Evolutionary conservation across 2,113 vertebrate genomes (phyloP).

Genomic region (Gobio gobio): DNA sequence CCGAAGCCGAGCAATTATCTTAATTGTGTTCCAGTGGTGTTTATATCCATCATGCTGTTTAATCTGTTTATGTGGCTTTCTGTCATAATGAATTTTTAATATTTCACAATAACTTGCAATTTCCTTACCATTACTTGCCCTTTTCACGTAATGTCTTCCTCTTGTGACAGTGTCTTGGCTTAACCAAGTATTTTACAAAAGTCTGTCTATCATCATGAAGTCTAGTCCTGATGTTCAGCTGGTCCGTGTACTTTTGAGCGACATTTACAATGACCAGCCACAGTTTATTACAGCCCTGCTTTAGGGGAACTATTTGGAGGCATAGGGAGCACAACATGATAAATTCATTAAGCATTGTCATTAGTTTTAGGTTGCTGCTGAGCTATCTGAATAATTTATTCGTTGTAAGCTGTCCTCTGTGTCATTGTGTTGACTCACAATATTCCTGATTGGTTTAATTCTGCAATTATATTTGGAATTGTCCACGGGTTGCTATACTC

Average conservation of each 20-base stretch:
- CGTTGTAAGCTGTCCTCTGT: conserved; percentile 28
- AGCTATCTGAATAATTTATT: conserved; percentile 27
- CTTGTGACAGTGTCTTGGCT: conserved; percentile 48
- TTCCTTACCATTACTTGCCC: background rate
- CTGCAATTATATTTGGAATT: conserved; percentile 6
- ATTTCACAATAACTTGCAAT: background rate
- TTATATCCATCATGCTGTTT: conserved; percentile 31
- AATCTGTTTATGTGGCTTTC: background rate
- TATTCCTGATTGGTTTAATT: conserved; percentile 37
- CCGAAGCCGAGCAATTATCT: conserved; percentile 55
- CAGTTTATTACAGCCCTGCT: conserved; percentile 1
- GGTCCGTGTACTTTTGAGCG: background rate
- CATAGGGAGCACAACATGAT: conserved; percentile 23
- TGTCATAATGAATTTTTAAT: background rate
- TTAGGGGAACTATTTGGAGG: background rate
- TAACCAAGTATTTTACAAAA: background rate
- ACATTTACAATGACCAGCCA: background rate
- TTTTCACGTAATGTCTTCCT: conserved; percentile 21
- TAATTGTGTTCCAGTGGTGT: conserved; percentile 55
- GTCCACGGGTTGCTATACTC: background rate
- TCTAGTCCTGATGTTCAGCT: background rate
- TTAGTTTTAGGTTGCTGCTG: conserved; percentile 36
- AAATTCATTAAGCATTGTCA: conserved; percentile 34
- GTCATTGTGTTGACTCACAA: conserved; percentile 1
- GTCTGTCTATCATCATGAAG: background rate